Evolutionary conservation across 2,888 invertebrate genomes (phyloP).

Genomic region (Cephus runcator): DNA sequence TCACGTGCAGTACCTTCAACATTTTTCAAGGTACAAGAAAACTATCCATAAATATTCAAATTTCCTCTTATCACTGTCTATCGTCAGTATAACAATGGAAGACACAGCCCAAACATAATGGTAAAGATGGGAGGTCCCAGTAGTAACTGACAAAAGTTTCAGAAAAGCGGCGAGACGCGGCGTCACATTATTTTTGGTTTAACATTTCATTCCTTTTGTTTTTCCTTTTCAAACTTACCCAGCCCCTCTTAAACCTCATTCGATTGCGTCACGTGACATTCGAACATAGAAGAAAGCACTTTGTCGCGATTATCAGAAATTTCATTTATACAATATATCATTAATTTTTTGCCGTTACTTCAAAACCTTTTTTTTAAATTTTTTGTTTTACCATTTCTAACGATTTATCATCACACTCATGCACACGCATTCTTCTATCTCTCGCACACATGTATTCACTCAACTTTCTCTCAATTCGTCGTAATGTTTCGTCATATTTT

Average conservation of each 20-base stretch:
- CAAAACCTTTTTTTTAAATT: constrained; percentile 24
- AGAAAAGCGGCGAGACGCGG: not conserved
- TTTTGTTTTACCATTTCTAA: constrained; percentile 21
- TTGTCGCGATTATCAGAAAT: constrained; percentile 28
- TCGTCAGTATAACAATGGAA: not conserved
- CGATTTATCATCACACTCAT: not conserved
- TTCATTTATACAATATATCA: constrained; percentile 35
- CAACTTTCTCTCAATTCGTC: not conserved
- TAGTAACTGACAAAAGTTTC: not conserved
- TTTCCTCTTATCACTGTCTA: not conserved
- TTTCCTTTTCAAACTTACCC: not conserved
- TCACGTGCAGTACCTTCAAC: not conserved
- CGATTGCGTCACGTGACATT: constrained; percentile 15
- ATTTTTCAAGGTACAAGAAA: not conserved
- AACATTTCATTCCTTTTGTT: constrained; percentile 6
- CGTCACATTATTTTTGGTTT: constrained; percentile 5
- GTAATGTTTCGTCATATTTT: not conserved
- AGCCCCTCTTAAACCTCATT: not conserved
- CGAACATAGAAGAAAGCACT: constrained; percentile 22
- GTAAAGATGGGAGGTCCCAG: not conserved
- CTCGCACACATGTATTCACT: not conserved
- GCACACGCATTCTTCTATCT: not conserved
- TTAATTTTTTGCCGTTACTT: constrained; percentile 26
- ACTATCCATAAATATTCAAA: not conserved
- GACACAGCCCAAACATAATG: not conserved